A percentile compares a stretch with the other conserved stretches of the same genome.
phyloP scores from a whole-genome alignment of 2,113 vertebrate species.

The Periophthalmodon schlosseri region DNA sequence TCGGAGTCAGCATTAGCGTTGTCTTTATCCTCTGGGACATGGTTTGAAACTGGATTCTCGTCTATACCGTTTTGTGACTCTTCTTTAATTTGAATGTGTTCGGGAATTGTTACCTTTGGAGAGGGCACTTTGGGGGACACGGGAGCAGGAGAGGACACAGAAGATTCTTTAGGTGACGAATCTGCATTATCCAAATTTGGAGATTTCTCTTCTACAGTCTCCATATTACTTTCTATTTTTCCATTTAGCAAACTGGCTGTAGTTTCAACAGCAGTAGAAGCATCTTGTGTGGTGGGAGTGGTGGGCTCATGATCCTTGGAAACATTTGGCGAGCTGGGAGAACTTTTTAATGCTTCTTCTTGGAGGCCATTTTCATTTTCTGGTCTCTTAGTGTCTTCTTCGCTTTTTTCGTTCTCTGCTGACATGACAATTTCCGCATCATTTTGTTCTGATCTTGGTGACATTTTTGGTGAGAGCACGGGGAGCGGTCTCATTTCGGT shows the following conservation, averaged over 20 bases:
- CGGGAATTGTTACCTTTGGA: conserved; percentile 5
- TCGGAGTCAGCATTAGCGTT: conserved; percentile 28
- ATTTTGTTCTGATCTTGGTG: conserved; percentile 75
- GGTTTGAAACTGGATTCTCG: conserved; percentile 23
- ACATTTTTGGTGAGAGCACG: conserved; percentile 88
- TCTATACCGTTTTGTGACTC: conserved; percentile 49
- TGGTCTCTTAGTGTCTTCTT: conserved; percentile 51
- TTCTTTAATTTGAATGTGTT: conserved; percentile 52
- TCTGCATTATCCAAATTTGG: conserved; percentile 39
- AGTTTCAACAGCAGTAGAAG: conserved; percentile 16
- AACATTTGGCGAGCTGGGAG: conserved; percentile 33
- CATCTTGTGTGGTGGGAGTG: conserved; percentile 11
- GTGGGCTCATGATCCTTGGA: conserved; percentile 12
- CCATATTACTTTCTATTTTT: conserved; percentile 38
- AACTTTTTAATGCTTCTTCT: conserved; percentile 25
- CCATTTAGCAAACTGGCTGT: conserved; percentile 43
- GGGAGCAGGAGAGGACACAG: conserved; percentile 43
- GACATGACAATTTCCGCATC: conserved; percentile 49
- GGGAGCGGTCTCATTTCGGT: conserved; percentile 83
- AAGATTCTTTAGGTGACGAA: conserved; percentile 39
- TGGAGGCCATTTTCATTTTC: conserved; percentile 39
- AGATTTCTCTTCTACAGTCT: conserved; percentile 43
- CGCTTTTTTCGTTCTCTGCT: conserved; percentile 36
- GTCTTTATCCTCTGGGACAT: conserved; percentile 9
- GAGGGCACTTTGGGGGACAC: conserved; percentile 30